A percentile compares a stretch with the other conserved stretches of the same genome.
phyloP scores from a whole-genome alignment of 30 jellyfish, hydroid and myxozoan species.

The Aurelia aurita region DNA sequence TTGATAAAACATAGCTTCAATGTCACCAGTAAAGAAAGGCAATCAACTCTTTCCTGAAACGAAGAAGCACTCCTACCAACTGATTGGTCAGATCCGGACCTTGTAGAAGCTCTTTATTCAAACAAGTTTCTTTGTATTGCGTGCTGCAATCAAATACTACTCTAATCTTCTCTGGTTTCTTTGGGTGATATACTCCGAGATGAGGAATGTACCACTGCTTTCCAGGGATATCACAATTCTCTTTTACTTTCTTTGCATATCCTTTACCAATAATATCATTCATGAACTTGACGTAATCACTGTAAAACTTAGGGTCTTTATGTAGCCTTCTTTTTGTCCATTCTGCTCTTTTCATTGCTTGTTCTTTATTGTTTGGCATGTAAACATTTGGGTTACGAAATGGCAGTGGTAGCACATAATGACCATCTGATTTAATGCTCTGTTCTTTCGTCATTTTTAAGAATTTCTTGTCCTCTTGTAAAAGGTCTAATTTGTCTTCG shows the following conservation, averaged over 20 bases:
- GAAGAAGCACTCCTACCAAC: conserved; percentile 63
- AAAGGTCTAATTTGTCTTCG: not conserved
- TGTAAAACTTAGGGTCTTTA: conserved; percentile 14
- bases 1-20: conserved; percentile 60
- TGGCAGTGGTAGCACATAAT: conserved; percentile 68
- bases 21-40: conserved; percentile 71
- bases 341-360: conserved; percentile 30
- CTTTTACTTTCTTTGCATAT: conserved; percentile 41
- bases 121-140: conserved; percentile 56
- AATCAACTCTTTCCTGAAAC: conserved; percentile 65
- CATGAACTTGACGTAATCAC: conserved; percentile 55
- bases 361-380: conserved; percentile 46
- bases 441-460: conserved; percentile 14
- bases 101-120: conserved; percentile 37
- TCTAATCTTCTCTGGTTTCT: conserved; percentile 78
- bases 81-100: conserved; percentile 79
- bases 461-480: conserved; percentile 18
- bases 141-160: conserved; percentile 68
- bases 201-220: conserved; percentile 61
- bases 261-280: conserved; percentile 41
- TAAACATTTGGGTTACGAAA: conserved; percentile 34
- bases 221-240: conserved; percentile 28
- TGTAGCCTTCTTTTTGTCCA: conserved; percentile 10
- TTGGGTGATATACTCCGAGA: conserved; percentile 74
- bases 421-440: conserved; percentile 20